Evolutionary conservation across 2,113 vertebrate species (phyloP), one percentile per base, ranked within the genome.

Genomic region (Cyanoderma ruficeps): DNA sequence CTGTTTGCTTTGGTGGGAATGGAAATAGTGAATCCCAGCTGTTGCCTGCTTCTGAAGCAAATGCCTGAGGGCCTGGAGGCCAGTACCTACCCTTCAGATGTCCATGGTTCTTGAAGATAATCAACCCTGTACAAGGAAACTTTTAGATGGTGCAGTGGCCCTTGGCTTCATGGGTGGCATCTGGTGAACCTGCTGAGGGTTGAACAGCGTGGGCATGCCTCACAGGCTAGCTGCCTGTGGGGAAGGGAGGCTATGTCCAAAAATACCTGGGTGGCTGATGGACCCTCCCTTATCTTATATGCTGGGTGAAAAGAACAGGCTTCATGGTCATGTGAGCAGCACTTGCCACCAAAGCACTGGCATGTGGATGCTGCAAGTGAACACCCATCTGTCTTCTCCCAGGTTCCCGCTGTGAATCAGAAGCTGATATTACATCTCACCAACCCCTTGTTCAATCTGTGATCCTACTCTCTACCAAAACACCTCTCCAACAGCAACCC

Each of bases 331-430:
- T 7, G 8, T 0, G 0, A 65, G 46, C 50, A 82, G 69, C 25
- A n/a, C 35, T 75, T 46, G 61, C 27, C 49, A 64, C 53, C 47
- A 63, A 76, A 86, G 39, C 27, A 24, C 21, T 41, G 17, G 41
- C 0, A 0, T 28, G 9, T 0, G 1, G 37, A 55, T n/a, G 68
- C 49, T 77, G 21, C 30, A 55, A n/a, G 16, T 17, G 35, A 42
- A 37, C 1, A 1, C 64, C 35, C 20, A 39, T 15, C n/a, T 37
- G 31, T 60, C 68, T 69, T 76, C 11, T 10, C 6, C 4, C 63
- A 49, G 30, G 33, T 22, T 93, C 59, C 59, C 44, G 21, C 49
- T 60, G 21, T 2, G 25, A 55, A 71, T 33, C 23, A 93, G 75
- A 92, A 88, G 44, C 15, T 35, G 41, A 68, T 24, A 15, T 12